Evolutionary conservation across 2,888 invertebrate genomes (phyloP).

Genomic region (Acanthosepion pharaonis): DNA sequence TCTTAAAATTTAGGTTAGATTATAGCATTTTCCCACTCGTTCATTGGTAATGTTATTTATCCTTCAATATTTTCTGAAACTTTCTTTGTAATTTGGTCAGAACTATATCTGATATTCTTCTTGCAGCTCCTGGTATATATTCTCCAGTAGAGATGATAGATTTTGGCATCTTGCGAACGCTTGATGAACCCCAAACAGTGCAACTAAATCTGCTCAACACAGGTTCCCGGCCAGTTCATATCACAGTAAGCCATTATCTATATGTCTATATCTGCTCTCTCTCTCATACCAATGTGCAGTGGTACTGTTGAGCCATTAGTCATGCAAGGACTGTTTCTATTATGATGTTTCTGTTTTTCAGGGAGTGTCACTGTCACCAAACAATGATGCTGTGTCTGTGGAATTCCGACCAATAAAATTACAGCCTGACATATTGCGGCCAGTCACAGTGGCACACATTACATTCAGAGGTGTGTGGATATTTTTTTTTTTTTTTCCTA

Average conservation of each 20-base stretch:
- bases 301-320: too few species aligned
- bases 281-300: too few species aligned
- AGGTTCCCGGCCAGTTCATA: constrained; percentile 81
- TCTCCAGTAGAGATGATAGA: constrained; percentile 85
- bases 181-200: constrained; percentile 80
- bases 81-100: background rate
- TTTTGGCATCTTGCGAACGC: constrained; percentile 86
- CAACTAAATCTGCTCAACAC: constrained; percentile 82
- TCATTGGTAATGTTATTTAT: background rate
- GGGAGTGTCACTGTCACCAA: constrained; percentile 76
- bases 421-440: constrained; percentile 80
- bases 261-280: background rate
- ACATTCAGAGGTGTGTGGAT: constrained; percentile 82
- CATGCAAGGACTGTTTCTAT: background rate
- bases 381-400: constrained; percentile 81
- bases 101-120: constrained; percentile 50
- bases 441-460: constrained; percentile 81
- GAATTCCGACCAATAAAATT: constrained; percentile 81
- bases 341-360: constrained; percentile 55
- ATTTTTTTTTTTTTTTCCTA: background rate
- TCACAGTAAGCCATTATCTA: constrained; percentile 78
- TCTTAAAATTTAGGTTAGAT: background rate
- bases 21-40: background rate
- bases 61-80: background rate
- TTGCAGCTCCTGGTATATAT: constrained; percentile 81